Conservation (phyloP, 2,797 vertebrate genomes). For the Leuciscus waleckii region DNA sequence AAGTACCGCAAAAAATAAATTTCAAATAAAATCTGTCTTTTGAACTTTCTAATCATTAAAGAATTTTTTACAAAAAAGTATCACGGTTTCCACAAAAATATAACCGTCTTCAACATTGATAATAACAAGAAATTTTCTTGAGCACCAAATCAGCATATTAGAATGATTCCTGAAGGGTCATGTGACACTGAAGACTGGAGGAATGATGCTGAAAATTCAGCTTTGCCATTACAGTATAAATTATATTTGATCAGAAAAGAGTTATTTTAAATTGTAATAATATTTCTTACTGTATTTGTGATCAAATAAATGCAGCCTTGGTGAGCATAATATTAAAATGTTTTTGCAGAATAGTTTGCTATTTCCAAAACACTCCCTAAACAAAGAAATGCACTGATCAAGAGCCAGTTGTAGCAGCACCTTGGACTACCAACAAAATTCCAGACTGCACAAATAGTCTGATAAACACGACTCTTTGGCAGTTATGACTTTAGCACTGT, state of each 20-base stretch:
- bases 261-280: not conserved
- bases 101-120: not conserved
- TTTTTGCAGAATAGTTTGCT: constrained; percentile 27
- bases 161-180: not conserved
- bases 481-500: constrained; percentile 60
- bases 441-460: constrained; percentile 62
- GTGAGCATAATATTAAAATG: not conserved
- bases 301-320: not conserved
- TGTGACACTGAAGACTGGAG: not conserved
- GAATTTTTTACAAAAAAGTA: not conserved
- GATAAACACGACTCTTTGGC: constrained; percentile 72
- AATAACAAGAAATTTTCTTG: not conserved
- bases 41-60: not conserved
- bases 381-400: constrained; percentile 50
- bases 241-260: not conserved
- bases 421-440: constrained; percentile 46
- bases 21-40: not conserved
- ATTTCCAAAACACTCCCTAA: constrained; percentile 44
- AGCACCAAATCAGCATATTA: constrained; percentile 2
- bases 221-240: not conserved
- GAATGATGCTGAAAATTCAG: not conserved
- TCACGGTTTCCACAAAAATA: not conserved
- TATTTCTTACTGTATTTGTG: not conserved
- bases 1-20: not conserved
- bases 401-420: constrained; percentile 46